Evolutionary conservation across 2,888 invertebrate species (phyloP).

Genomic region (Drosophila hamatofila): DNA sequence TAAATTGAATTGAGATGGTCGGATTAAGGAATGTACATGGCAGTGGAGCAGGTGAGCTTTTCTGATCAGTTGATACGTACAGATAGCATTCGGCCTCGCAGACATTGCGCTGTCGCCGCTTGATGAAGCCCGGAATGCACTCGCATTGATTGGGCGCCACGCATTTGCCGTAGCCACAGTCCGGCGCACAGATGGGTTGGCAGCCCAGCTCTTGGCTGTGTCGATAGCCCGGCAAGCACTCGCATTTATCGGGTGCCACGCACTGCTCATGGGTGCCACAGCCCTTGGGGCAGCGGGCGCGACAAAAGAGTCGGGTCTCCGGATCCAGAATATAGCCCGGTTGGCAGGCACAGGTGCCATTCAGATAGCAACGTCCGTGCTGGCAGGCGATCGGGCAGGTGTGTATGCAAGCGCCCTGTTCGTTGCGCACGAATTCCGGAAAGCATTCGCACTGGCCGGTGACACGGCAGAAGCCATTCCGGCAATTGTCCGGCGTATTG

Average conservation of each 20-base stretch:
- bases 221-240: slow-evolving; percentile 79
- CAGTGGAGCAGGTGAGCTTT: neutral
- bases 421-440: slow-evolving; percentile 81
- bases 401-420: slow-evolving; percentile 86
- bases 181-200: slow-evolving; percentile 83
- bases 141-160: slow-evolving; percentile 82
- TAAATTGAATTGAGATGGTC: slow-evolving; percentile 29
- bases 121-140: slow-evolving; percentile 85
- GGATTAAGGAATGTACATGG: neutral
- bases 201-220: slow-evolving; percentile 75
- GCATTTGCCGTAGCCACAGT: slow-evolving; percentile 83
- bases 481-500: slow-evolving; percentile 84
- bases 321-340: slow-evolving; percentile 75
- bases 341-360: slow-evolving; percentile 88
- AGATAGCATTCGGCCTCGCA: slow-evolving; percentile 83
- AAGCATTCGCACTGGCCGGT: slow-evolving; percentile 83
- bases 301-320: slow-evolving; percentile 83
- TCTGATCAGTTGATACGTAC: slow-evolving; percentile 59
- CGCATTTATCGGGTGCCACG: slow-evolving; percentile 73
- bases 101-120: slow-evolving; percentile 76
- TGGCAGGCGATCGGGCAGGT: slow-evolving; percentile 90
- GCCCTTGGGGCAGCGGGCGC: slow-evolving; percentile 82
- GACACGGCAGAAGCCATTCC: slow-evolving; percentile 86
- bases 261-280: slow-evolving; percentile 82
- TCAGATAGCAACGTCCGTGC: slow-evolving; percentile 88